phyloP scores from a whole-genome alignment of 1,140 invertebrate genomes.

The Drosophila guanche region DNA sequence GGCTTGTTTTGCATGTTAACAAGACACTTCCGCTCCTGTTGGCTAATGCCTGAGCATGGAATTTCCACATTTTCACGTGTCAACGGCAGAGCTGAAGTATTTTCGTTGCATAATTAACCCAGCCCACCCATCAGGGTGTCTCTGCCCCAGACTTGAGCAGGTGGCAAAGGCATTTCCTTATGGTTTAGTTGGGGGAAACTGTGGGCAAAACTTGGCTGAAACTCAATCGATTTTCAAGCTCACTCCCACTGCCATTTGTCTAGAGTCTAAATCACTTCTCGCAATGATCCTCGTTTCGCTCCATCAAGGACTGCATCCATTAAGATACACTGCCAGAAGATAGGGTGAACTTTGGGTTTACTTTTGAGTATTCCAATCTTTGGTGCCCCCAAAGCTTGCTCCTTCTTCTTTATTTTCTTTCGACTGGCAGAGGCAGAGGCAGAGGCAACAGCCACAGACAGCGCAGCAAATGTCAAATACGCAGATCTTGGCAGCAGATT shows the following conservation, averaged over 20 bases:
- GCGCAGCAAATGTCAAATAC: conserved; percentile 75
- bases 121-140: conserved; percentile 19
- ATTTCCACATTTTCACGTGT: conserved; percentile 77
- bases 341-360: no score
- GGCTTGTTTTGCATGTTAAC: conserved; percentile 80
- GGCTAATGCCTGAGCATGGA: conserved; percentile 30
- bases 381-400: not conserved
- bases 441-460: conserved; percentile 17
- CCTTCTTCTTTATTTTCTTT: conserved; percentile 30
- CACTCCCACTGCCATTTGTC: not conserved
- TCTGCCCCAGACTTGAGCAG: conserved; percentile 1
- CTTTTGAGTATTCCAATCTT: no score
- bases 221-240: not conserved
- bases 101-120: conserved; percentile 78
- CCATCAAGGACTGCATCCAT: conserved; percentile 33
- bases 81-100: conserved; percentile 51
- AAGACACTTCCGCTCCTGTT: conserved; percentile 70
- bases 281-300: conserved; percentile 46
- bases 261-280: no score
- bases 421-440: conserved; percentile 52
- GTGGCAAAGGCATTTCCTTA: conserved; percentile 3
- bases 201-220: no score
- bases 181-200: not conserved
- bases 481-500: conserved; percentile 69
- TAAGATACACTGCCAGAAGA: conserved; percentile 25